Evolutionary conservation across 2,888 invertebrate species (phyloP).

Genomic region (Onthophagus sagittarius): DNA sequence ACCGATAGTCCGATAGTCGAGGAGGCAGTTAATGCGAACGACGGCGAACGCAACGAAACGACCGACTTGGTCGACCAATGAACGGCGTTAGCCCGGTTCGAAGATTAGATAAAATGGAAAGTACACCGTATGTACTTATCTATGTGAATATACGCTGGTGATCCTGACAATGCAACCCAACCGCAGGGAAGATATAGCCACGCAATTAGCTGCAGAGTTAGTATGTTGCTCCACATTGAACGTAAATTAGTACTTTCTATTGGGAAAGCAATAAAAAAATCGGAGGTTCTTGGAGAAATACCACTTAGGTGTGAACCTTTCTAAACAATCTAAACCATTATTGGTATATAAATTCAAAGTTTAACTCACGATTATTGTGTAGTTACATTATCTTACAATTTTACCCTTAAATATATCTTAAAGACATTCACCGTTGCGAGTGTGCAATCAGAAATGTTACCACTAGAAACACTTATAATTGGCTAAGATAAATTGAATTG

Average conservation of each 20-base stretch:
- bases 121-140: slow-evolving; percentile 6
- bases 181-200: neutral
- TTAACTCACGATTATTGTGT: neutral
- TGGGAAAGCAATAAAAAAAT: neutral
- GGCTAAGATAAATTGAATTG: neutral
- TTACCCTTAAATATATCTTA: too few species aligned
- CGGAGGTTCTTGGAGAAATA: neutral
- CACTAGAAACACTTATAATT: neutral
- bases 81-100: slow-evolving; percentile 15
- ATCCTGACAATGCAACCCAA: neutral
- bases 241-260: neutral
- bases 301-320: neutral
- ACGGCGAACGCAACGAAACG: neutral
- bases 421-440: too few species aligned
- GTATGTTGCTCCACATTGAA: neutral
- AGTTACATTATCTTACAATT: neutral
- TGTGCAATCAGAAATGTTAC: neutral
- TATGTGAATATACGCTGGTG: neutral
- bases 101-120: slow-evolving; percentile 26
- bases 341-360: neutral
- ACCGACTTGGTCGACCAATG: neutral
- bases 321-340: neutral
- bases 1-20: slow-evolving; percentile 2
- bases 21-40: slow-evolving; percentile 3
- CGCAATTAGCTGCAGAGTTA: neutral